These are phyloP conservation scores for Thymallus thymallus DNA, from an alignment of 2,113 vertebrate genomes.

Conservation along the genomic window DNA sequence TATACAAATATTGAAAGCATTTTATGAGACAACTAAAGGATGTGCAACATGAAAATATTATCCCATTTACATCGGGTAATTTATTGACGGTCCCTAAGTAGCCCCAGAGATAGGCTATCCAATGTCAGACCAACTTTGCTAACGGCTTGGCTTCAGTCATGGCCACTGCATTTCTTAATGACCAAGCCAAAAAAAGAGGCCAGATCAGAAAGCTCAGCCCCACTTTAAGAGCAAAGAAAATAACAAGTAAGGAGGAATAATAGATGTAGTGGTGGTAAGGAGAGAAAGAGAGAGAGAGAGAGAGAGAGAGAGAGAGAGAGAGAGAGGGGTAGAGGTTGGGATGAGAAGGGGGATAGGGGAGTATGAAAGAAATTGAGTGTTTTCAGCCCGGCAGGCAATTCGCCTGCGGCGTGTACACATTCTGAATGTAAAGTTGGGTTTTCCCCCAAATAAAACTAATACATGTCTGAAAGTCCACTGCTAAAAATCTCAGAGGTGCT, in stretches of 20 bases:
- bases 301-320: neutral
- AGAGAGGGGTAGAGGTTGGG: constrained; percentile 7
- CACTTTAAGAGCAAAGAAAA: neutral
- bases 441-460: constrained; percentile 18
- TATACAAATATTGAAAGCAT: too few relatives aligned
- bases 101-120: too few relatives aligned
- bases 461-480: constrained; percentile 12
- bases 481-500: constrained; percentile 11
- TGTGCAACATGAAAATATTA: too few relatives aligned
- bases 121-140: too few relatives aligned
- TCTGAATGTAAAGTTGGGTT: constrained; percentile 34
- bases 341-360: neutral
- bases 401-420: constrained; percentile 23
- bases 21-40: too few relatives aligned
- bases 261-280: neutral
- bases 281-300: constrained; percentile 16
- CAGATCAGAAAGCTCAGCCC: too few relatives aligned
- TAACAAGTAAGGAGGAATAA: neutral
- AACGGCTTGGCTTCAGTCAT: too few relatives aligned
- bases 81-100: too few relatives aligned
- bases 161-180: too few relatives aligned
- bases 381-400: constrained; percentile 5
- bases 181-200: too few relatives aligned
- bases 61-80: too few relatives aligned
- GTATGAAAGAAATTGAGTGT: constrained; percentile 35